These are phyloP conservation scores for Labeo rohita DNA, from an alignment of 2,113 vertebrate species.

Conservation along the genomic window DNA sequence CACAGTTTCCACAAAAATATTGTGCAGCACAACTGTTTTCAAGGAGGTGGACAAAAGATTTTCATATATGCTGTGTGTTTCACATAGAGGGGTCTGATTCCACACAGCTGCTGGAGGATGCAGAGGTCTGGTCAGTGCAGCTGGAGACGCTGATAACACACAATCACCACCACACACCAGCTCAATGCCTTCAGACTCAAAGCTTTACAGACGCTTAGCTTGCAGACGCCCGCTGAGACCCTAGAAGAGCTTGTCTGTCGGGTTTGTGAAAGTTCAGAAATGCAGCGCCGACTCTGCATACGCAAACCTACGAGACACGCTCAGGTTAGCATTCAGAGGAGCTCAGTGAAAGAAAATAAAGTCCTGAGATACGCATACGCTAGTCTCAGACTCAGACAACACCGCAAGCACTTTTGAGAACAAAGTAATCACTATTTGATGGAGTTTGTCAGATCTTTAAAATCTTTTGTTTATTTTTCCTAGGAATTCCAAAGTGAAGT, in stretches of 20 bases:
- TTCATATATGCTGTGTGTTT: background rate
- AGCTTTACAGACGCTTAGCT: background rate
- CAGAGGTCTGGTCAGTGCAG: constrained; percentile 65
- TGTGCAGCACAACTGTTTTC: too few species aligned
- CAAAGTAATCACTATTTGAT: background rate
- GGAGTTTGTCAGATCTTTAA: background rate
- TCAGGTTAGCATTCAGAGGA: background rate
- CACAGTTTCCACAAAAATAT: too few species aligned
- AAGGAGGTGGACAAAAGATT: background rate
- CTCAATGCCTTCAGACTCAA: constrained; percentile 70
- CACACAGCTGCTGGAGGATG: constrained; percentile 30
- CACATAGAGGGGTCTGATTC: background rate
- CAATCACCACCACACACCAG: constrained; percentile 68
- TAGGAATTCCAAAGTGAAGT: too few species aligned
- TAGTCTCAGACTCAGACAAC: background rate
- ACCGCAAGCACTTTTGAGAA: background rate
- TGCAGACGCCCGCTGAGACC: background rate
- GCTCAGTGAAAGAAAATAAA: background rate
- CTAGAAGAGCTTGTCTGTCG: background rate
- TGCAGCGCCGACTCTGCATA: background rate
- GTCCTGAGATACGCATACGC: background rate
- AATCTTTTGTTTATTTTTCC: background rate
- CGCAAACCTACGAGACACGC: background rate
- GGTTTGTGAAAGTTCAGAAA: background rate
- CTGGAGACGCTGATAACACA: constrained; percentile 73